phyloP scores from a whole-genome alignment of 1,140 invertebrate species.

The Parapsyche elsis region DNA sequence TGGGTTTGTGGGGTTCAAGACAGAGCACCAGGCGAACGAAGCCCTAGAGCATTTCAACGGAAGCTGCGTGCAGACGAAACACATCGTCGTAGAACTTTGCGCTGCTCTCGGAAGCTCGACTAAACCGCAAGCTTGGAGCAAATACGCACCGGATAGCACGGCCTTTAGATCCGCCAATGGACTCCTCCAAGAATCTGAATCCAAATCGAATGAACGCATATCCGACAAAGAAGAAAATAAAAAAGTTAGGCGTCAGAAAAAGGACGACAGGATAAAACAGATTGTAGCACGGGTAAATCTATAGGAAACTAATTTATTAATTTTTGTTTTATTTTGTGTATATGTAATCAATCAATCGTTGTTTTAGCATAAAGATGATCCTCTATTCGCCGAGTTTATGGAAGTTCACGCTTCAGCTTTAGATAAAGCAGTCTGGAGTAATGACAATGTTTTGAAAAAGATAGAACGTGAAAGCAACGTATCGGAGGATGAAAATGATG shows the following conservation, averaged over 20 bases:
- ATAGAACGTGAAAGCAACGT: slow-evolving; percentile 64
- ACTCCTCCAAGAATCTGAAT: slow-evolving; percentile 53
- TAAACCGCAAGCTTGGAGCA: slow-evolving; percentile 93
- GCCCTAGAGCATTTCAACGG: slow-evolving; percentile 86
- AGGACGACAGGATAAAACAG: slow-evolving; percentile 70
- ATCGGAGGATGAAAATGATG: slow-evolving; percentile 68
- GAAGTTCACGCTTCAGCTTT: slow-evolving; percentile 75
- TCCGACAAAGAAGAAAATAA: slow-evolving; percentile 58
- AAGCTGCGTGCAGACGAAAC: slow-evolving; percentile 83
- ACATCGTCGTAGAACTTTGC: slow-evolving; percentile 84
- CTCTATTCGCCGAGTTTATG: slow-evolving; percentile 89
- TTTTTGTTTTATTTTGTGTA: slow-evolving; percentile 45
- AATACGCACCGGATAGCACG: slow-evolving; percentile 80
- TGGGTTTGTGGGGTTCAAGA: slow-evolving; percentile 90
- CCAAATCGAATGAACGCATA: slow-evolving; percentile 49
- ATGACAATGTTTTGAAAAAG: slow-evolving; percentile 70
- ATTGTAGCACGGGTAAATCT: slow-evolving; percentile 72
- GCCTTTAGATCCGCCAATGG: slow-evolving; percentile 69
- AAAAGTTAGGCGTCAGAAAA: slow-evolving; percentile 65
- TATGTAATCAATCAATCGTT: slow-evolving; percentile 44
- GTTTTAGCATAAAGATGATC: slow-evolving; percentile 84
- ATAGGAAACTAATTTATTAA: slow-evolving; percentile 51
- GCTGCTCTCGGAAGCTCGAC: slow-evolving; percentile 79
- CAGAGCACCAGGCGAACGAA: slow-evolving; percentile 78
- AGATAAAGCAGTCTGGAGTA: slow-evolving; percentile 76